Conservation (phyloP, 2,888 invertebrate genomes). For the Pristionchus fissidentatus region DNA sequence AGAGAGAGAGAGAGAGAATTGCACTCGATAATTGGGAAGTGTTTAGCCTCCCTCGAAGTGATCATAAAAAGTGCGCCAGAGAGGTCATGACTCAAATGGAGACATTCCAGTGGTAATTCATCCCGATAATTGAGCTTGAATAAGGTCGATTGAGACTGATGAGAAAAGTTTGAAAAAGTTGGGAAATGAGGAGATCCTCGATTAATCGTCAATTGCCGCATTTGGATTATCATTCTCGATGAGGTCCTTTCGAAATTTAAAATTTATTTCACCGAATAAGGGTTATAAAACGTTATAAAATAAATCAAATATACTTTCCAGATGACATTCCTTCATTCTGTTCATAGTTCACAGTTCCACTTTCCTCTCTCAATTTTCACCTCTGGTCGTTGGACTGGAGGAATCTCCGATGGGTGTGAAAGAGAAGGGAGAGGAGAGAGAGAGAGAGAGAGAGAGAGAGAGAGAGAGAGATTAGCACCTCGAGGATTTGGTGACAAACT, state of each 20-base stretch:
- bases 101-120: no score
- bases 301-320: no score
- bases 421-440: neutral
- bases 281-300: no score
- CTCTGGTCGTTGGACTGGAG: no score
- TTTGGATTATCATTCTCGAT: no score
- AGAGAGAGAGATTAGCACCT: neutral
- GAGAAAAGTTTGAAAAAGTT: neutral
- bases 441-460: neutral
- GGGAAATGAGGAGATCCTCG: neutral
- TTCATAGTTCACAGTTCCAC: no score
- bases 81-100: conserved; percentile 29
- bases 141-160: conserved; percentile 21
- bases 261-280: no score
- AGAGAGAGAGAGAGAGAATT: neutral
- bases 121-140: conserved; percentile 19
- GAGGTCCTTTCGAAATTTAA: no score
- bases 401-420: neutral
- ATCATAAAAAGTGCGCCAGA: conserved; percentile 38
- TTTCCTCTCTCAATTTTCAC: no score
- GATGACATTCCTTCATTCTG: no score
- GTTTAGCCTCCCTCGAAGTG: conserved; percentile 27
- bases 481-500: neutral
- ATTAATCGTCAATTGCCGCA: no score
- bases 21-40: conserved; percentile 33